Evolutionary conservation across 2,113 vertebrate species (phyloP).

Genomic region (Bubo bubo): DNA sequence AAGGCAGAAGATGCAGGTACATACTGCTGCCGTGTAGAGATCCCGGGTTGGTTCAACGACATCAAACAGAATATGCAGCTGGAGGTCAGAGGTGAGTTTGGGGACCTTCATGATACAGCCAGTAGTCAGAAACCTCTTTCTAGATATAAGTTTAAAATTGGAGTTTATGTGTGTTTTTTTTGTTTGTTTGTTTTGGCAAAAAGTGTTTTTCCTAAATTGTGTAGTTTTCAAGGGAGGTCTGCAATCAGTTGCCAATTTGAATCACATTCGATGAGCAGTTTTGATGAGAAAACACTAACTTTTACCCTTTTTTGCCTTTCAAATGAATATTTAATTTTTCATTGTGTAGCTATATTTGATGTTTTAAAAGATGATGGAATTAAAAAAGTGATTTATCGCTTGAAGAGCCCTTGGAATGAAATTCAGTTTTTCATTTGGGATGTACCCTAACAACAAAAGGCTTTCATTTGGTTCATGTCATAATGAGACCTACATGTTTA

Average conservation of each 20-base stretch:
- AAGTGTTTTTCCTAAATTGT: neutral
- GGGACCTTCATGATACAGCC: neutral
- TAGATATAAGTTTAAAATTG: neutral
- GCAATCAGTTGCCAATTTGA: neutral
- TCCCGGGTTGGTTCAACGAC: slow-evolving; percentile 80
- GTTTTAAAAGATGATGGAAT: neutral
- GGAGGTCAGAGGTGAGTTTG: slow-evolving; percentile 48
- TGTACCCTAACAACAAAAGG: neutral
- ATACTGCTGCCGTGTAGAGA: slow-evolving; percentile 82
- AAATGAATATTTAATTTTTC: neutral
- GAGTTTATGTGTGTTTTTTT: accelerated
- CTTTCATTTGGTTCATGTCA: neutral
- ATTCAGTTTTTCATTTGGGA: neutral
- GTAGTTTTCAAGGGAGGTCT: neutral
- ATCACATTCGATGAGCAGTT: neutral
- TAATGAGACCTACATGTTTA: neutral
- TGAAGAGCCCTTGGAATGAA: neutral
- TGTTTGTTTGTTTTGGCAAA: neutral
- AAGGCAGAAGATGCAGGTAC: slow-evolving; percentile 62
- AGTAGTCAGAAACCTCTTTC: neutral
- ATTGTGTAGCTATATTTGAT: neutral
- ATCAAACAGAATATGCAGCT: slow-evolving; percentile 20
- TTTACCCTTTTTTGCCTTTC: neutral
- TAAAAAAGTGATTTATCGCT: neutral
- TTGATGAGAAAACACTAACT: neutral